Conservation (phyloP, 2,113 vertebrate genomes). For the Cynopterus brachyotis region DNA sequence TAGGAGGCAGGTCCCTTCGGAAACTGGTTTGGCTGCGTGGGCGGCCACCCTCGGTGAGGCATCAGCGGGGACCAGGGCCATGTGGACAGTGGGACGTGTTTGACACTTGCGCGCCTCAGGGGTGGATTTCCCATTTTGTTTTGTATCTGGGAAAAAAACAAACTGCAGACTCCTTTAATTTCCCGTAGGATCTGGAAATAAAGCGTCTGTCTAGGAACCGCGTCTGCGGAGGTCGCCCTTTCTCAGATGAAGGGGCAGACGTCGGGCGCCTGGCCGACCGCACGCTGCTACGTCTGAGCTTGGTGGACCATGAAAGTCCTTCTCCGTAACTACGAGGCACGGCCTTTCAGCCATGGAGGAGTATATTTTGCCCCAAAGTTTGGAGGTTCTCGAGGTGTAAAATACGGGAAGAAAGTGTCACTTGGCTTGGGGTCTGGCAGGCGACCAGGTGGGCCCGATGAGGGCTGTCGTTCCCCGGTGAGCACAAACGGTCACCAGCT, state of each 20-base stretch:
- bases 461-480: background rate
- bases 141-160: background rate
- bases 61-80: conserved; percentile 22
- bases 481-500: background rate
- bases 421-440: background rate
- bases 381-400: background rate
- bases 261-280: background rate
- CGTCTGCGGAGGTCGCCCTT: conserved; percentile 15
- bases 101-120: conserved; percentile 29
- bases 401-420: background rate
- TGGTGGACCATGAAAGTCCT: background rate
- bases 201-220: conserved; percentile 35
- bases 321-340: background rate
- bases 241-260: conserved; percentile 26
- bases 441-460: background rate
- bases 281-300: background rate
- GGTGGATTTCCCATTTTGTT: conserved; percentile 23
- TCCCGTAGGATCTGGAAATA: conserved; percentile 53
- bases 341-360: background rate
- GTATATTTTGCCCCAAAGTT: background rate
- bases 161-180: conserved; percentile 4
- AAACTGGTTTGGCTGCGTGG: background rate
- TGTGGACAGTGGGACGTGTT: conserved; percentile 38
- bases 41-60: background rate
- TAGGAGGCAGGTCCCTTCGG: background rate